Base-by-base conservation (phyloP, 2,888 invertebrate genomes). In the Fragum whitleyi region DNA sequence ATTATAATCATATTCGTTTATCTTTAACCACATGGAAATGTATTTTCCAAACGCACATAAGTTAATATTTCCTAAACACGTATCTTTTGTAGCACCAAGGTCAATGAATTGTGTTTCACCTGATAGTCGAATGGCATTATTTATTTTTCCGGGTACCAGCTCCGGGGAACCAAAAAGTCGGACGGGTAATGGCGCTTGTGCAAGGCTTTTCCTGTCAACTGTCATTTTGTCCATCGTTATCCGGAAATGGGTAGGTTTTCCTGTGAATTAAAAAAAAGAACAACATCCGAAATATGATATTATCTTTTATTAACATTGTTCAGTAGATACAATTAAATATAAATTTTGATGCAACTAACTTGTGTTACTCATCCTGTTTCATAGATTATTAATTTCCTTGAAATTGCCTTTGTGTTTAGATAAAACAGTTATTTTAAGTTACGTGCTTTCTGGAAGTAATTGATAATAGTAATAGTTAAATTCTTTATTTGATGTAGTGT, bases 41-140 rank as follows among this genome's bases (percentile, higher is more conserved):
- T 92, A 92, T 28, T 92, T 81, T 6, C 93, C 93, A 76, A 92
- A 90, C 2, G 71, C 59, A 80, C 93, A 93, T 47, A 87, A 53
- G 14, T 68, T 86, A 32, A 93, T 79, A 77, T 93, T 92, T 3
- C 92, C 92, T 36, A 93, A 84, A 73, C 93, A 93, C n/a, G 81
- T 83, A 16, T 90, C 86, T 0, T 71, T 65, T 19, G 89, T 88
- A 5, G 84, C 76, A 7, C 93, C 93, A 3, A 93, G 69, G 80
- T 93, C 92, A 11, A 93, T 75, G 61, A 92, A 93, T 81, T 93
- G 93, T 11, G 83, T 81, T n/a, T 82, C 80, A 6, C 92, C 92
- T 19, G 47, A 51, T 16, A 94, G 87, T 9, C 84, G 72, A 21
- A 94, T 59, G 6, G 93, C 93, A 59, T 91, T 88, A 19, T 89